Conservation (phyloP, 2,113 vertebrate species). For the Chionodraco myersi region DNA sequence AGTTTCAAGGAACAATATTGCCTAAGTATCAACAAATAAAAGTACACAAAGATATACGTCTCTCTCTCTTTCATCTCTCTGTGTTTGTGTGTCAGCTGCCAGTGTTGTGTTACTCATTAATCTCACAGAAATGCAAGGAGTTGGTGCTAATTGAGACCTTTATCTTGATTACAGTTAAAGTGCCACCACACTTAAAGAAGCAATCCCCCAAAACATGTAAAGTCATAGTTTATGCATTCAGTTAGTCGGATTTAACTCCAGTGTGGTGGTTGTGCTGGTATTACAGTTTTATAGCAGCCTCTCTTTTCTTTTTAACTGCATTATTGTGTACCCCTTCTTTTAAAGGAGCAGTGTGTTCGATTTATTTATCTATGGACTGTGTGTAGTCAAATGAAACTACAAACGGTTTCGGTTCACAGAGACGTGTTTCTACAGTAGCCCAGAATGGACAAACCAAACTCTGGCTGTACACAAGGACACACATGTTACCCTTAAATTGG, state of each 20-base stretch:
- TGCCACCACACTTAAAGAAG: not conserved
- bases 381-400: too few relatives aligned
- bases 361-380: not conserved
- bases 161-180: not conserved
- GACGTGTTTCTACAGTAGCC: too few relatives aligned
- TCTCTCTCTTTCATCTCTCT: too few relatives aligned
- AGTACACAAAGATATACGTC: too few relatives aligned
- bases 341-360: not conserved
- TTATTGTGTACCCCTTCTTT: not conserved
- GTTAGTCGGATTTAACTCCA: too few relatives aligned
- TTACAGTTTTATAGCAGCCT: not conserved
- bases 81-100: not conserved
- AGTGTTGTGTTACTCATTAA: constrained; percentile 9
- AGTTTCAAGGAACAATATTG: too few relatives aligned
- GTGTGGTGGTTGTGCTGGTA: not conserved
- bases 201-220: not conserved
- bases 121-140: not conserved
- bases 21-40: too few relatives aligned
- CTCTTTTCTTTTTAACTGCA: not conserved
- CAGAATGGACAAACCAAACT: too few relatives aligned
- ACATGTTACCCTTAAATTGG: too few relatives aligned
- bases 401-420: too few relatives aligned
- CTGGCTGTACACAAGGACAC: too few relatives aligned
- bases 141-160: not conserved
- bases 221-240: too few relatives aligned